Evolutionary conservation across 2,888 invertebrate species (phyloP), one percentile per base, ranked within the genome.

Genomic region (Congeria kusceri): DNA sequence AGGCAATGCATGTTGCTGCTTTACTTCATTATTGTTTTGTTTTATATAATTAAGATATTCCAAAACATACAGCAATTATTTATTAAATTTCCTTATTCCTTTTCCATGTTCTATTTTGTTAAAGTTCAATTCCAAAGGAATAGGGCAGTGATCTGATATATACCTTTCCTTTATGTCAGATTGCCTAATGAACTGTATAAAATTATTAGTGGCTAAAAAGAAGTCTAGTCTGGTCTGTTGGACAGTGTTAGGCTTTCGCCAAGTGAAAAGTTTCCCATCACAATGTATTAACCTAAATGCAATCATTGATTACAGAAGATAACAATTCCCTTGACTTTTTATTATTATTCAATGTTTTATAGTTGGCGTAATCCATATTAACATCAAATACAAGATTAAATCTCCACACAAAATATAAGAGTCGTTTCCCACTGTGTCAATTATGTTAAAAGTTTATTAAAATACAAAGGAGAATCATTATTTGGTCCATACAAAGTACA

Each of bases 61-160:
- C 13, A 4, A 9, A 9, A 71, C 71, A 28, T 71, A 27, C 39
- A 77, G 29, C 1, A 77, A 28, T 5, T 62, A 63, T 39, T 68
- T 77, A 58, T 77, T 72, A 20, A 77, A 59, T 58, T 63, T 67
- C 68, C 58, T 58, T 13, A 68, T 18, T 2, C 58, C 58, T 44
- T 58, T 68, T 25, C 68, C 58, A 44, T 68, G 29, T 23, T 18
- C 25, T 32, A 27, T 23, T 28, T 25, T 27, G 27, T 44, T 7
- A 32, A 32, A 32, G 9, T 32, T 32, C 32, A 32, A 7, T 32
- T 32, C 9, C 32, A 32, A 32, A 32, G 44, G n/a, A 29, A 68
- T 46, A 18, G 39, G 28, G 4, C 58, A 58, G 25, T 58, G 68
- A 20, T 68, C 68, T 13, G 59, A 59, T 58, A 20, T 68, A 25